Base-by-base conservation (phyloP, 2,888 invertebrate genomes). In the Cybosia mesomella region DNA sequence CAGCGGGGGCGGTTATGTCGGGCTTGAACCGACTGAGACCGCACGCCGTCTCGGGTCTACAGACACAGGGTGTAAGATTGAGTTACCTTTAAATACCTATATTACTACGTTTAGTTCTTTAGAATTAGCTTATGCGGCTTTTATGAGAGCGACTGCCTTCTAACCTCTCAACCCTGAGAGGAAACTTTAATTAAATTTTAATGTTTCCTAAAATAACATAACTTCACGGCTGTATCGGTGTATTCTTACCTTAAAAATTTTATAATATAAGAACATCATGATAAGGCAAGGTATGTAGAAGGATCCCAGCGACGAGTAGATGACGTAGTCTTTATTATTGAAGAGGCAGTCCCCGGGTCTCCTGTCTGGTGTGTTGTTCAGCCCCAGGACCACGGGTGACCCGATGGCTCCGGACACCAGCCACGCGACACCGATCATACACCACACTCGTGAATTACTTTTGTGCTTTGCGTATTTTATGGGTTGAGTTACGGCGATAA, bases 381-480 rank as follows among this genome's bases (percentile, higher is more conserved):
- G 96, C 36, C 99, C 99, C 79, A 99, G 96, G 63, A 99, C 98
- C 81, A 99, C 98, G 39, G 99, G 99, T 36, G 98, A 97, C 57
- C 99, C 99, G 81, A 99, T 99, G 68, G 98, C 98, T 3, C 98
- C 97, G 1, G 95, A 95, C 87, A 99, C 98, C 83, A 98, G 97
- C 99, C 99, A 99, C 53, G 99, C 99, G 74, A 99, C 95, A 39
- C 97, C 97, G 85, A 99, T 98, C 88, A 99, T 99, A 88, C 98
- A 94, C 97, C 98, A 98, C 65, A 99, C 98, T 74, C 99, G 97
- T 63, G 97, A 96, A 93, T 98, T 98, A 96, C 98, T 99, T 96
- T 99, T 98, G 96, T 99, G 99, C 89, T 99, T 98, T 73, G 99
- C 99, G 95, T 99, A 99, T 94, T 99, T 98, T 89, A 99, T 99